Percentiles rank a stretch among this genome's conserved stretches.
These are phyloP conservation scores for Pyxicephalus adspersus DNA, from an alignment of 2,113 vertebrate genomes.

Conservation along the genomic window DNA sequence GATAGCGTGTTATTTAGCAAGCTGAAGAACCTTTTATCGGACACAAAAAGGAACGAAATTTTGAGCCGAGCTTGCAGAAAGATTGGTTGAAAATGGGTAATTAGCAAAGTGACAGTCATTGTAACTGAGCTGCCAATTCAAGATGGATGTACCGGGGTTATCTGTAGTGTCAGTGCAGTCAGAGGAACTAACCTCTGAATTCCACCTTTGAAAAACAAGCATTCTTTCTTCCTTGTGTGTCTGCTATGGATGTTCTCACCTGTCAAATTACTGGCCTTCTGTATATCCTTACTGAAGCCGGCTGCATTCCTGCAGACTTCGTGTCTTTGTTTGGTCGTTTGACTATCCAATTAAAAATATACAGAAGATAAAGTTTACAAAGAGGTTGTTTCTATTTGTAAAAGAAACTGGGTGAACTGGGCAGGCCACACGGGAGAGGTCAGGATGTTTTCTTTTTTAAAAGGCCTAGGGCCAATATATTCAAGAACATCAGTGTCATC, in stretches of 20 bases:
- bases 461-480: neutral
- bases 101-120: slow-evolving; percentile 67
- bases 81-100: slow-evolving; percentile 67
- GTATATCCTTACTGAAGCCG: slow-evolving; percentile 22
- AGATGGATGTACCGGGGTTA: slow-evolving; percentile 71
- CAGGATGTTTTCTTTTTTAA: neutral
- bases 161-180: slow-evolving; percentile 62
- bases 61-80: slow-evolving; percentile 39
- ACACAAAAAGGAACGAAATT: neutral
- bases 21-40: neutral
- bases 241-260: slow-evolving; percentile 35
- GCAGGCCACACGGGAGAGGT: neutral
- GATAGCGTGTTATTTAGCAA: neutral
- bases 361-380: slow-evolving; percentile 39
- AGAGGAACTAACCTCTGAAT: slow-evolving; percentile 61
- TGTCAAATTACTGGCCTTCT: slow-evolving; percentile 10
- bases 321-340: slow-evolving; percentile 6
- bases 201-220: slow-evolving; percentile 61
- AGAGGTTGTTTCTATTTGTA: neutral
- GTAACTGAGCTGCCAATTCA: slow-evolving; percentile 65
- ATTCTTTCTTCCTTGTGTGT: slow-evolving; percentile 34
- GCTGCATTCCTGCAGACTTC: neutral
- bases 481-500: neutral
- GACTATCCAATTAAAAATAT: slow-evolving; percentile 30
- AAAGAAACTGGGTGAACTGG: neutral